Evolutionary conservation across 2,797 vertebrate genomes (phyloP).

Genomic region (Gobionotothen gibberifrons): DNA sequence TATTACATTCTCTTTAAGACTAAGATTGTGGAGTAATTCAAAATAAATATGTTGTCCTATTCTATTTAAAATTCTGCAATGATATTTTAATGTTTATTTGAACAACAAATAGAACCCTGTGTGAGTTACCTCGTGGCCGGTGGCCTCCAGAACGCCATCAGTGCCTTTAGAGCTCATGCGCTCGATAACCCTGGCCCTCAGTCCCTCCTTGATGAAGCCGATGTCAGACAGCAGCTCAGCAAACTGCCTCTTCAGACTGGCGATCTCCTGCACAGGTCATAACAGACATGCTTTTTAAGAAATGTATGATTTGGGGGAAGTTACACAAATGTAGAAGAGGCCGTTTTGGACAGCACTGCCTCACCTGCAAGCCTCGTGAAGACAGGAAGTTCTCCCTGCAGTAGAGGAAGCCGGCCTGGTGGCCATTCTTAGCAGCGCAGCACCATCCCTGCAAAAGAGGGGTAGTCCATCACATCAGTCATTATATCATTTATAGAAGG

Average conservation of each 20-base stretch:
- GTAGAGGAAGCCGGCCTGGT: constrained; percentile 87
- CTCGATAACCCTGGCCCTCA: constrained; percentile 93
- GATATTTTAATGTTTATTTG: too few relatives aligned
- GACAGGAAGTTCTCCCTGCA: constrained; percentile 97
- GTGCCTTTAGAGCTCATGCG: constrained; percentile 87
- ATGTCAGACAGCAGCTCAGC: constrained; percentile 97
- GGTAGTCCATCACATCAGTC: neutral
- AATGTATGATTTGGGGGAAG: neutral
- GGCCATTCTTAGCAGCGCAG: constrained; percentile 85
- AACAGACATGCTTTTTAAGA: neutral
- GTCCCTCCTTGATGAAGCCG: constrained; percentile 94
- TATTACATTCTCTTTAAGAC: too few relatives aligned
- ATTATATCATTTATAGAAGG: neutral
- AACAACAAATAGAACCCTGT: neutral
- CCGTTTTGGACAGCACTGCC: neutral
- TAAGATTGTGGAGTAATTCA: too few relatives aligned
- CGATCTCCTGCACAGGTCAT: constrained; percentile 88
- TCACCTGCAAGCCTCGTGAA: constrained; percentile 91
- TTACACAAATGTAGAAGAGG: neutral
- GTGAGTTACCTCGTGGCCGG: constrained; percentile 91
- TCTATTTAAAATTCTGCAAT: neutral
- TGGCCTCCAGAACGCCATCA: constrained; percentile 92
- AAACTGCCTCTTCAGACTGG: constrained; percentile 96
- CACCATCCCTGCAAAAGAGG: constrained; percentile 89
- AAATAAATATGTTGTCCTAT: neutral